Percentiles rank a stretch among this genome's conserved stretches.
Evolutionary conservation across 2,888 invertebrate species (phyloP).

Genomic region (Zelleria hepariella): DNA sequence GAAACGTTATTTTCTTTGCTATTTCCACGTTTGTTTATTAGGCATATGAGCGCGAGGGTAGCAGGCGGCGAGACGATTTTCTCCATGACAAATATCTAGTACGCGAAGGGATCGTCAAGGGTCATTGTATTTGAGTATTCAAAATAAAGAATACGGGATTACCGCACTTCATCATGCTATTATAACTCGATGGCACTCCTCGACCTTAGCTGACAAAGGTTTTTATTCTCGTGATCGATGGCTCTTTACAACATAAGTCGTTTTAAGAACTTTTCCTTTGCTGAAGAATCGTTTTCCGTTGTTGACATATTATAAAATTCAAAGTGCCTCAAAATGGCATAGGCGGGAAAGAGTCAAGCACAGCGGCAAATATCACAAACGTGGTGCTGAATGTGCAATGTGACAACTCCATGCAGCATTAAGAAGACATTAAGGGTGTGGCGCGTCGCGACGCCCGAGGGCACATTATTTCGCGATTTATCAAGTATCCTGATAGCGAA

Average conservation of each 20-base stretch:
- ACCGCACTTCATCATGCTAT: not conserved
- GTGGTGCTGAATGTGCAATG: conserved; percentile 53
- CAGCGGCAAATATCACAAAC: conserved; percentile 30
- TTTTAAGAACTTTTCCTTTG: not conserved
- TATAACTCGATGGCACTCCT: not conserved
- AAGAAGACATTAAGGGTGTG: conserved; percentile 63
- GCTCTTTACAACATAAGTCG: not conserved
- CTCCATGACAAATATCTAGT: not conserved
- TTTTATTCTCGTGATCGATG: not conserved
- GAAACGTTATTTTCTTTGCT: not conserved
- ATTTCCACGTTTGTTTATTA: conserved; percentile 6
- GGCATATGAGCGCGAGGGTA: not conserved
- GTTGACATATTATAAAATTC: not conserved
- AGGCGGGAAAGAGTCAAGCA: not conserved
- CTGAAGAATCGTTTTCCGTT: not conserved
- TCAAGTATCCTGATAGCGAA: conserved; percentile 41
- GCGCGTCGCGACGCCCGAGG: conserved; percentile 34
- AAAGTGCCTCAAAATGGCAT: not conserved
- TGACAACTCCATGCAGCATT: conserved; percentile 65
- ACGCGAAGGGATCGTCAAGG: not conserved
- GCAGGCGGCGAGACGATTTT: not conserved
- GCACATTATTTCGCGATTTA: conserved; percentile 59
- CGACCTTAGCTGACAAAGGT: not conserved
- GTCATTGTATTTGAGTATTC: not conserved
- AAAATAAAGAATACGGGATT: not conserved